phyloP scores from a whole-genome alignment of 2,888 invertebrate genomes.

The Deilephila porcellus region DNA sequence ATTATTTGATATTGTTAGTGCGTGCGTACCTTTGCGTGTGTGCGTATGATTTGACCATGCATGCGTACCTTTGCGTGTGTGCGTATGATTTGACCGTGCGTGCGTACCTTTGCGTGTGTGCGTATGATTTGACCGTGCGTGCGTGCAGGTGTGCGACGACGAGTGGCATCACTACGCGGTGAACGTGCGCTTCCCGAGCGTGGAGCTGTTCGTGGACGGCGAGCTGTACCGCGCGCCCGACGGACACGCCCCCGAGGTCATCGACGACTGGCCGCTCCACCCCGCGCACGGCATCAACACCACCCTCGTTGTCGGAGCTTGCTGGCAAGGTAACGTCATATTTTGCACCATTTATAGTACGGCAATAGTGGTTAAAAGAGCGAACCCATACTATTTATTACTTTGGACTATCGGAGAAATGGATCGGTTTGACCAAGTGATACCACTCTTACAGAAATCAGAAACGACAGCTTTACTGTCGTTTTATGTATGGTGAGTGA shows the following conservation, averaged over 20 bases:
- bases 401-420: too few relatives aligned
- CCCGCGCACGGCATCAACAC: constrained; percentile 97
- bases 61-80: too few relatives aligned
- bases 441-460: too few relatives aligned
- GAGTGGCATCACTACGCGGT: constrained; percentile 99
- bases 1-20: too few relatives aligned
- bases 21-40: too few relatives aligned
- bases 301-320: constrained; percentile 97
- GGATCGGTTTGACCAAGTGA: too few relatives aligned
- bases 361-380: not conserved
- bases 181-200: constrained; percentile 96
- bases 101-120: too few relatives aligned
- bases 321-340: constrained; percentile 94
- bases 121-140: not conserved
- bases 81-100: too few relatives aligned
- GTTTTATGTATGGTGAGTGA: too few relatives aligned
- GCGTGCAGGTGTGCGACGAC: constrained; percentile 94
- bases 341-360: not conserved
- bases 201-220: constrained; percentile 95
- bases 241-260: constrained; percentile 94
- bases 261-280: constrained; percentile 99
- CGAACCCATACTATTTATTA: too few relatives aligned
- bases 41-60: too few relatives aligned
- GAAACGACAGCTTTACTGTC: too few relatives aligned
- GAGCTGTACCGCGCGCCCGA: constrained; percentile 82